These are phyloP conservation scores for Bimastos eiseni DNA, from an alignment of 2,888 invertebrate species.

Conservation along the genomic window DNA sequence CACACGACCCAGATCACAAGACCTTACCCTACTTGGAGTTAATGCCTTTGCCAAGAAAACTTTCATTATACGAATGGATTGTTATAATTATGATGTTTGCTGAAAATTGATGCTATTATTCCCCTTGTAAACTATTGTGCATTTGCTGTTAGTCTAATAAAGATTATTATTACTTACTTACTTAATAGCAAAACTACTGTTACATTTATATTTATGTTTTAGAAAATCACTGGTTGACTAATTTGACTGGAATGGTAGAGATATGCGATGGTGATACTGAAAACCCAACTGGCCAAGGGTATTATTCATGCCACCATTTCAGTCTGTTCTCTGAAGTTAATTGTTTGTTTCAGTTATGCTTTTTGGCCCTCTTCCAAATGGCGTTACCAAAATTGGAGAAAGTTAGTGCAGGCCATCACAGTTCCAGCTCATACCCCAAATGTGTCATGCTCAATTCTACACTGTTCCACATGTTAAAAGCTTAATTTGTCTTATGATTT, in stretches of 20 bases:
- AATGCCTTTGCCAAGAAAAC: too few relatives aligned
- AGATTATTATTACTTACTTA: too few relatives aligned
- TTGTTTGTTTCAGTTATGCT: neutral
- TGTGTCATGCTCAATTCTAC: neutral
- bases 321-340: neutral
- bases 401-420: too few relatives aligned
- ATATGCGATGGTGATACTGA: neutral
- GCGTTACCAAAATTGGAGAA: too few relatives aligned
- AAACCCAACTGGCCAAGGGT: neutral
- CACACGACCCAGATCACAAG: too few relatives aligned
- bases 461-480: neutral
- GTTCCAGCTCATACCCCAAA: neutral
- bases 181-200: too few relatives aligned
- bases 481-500: neutral
- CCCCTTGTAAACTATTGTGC: too few relatives aligned
- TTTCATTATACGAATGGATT: too few relatives aligned
- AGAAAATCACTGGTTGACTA: neutral
- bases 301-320: neutral
- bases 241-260: neutral
- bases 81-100: too few relatives aligned
- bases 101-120: too few relatives aligned
- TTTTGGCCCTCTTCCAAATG: neutral
- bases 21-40: too few relatives aligned
- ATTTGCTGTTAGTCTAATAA: too few relatives aligned
- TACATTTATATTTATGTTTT: neutral